phyloP scores from a whole-genome alignment of 2,113 vertebrate genomes.

The Nesospiza acunhae region DNA sequence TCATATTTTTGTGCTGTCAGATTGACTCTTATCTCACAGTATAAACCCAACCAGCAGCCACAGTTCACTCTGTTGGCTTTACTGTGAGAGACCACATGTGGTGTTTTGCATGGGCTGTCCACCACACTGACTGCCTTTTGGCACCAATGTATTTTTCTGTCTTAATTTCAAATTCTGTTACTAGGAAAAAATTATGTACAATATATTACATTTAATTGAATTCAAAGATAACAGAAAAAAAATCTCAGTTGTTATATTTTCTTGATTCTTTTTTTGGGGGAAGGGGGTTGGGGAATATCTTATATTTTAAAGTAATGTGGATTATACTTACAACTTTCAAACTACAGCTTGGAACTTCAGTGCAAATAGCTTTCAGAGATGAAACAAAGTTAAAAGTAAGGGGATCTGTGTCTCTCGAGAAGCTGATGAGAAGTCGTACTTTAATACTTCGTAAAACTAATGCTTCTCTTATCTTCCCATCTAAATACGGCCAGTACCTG shows the following conservation, averaged over 20 bases:
- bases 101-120: background rate
- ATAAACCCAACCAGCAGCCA: background rate
- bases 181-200: background rate
- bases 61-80: background rate
- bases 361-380: slow-evolving; percentile 92
- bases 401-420: slow-evolving; percentile 88
- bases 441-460: slow-evolving; percentile 87
- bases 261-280: background rate
- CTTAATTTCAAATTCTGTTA: background rate
- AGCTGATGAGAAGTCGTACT: slow-evolving; percentile 90
- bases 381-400: slow-evolving; percentile 94
- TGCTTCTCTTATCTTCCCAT: slow-evolving; percentile 89
- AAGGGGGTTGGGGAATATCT: background rate
- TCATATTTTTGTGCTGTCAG: background rate
- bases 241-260: background rate
- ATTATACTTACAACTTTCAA: slow-evolving; percentile 89
- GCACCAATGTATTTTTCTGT: background rate
- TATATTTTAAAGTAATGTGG: background rate
- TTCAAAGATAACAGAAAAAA: background rate
- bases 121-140: background rate
- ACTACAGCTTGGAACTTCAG: slow-evolving; percentile 87
- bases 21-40: background rate
- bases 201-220: background rate
- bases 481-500: slow-evolving; percentile 94
- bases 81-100: background rate